A percentile compares a stretch with the other conserved stretches of the same genome.
Evolutionary conservation across 2,888 invertebrate genomes (phyloP).

Genomic region (Fabriciana adippe): DNA sequence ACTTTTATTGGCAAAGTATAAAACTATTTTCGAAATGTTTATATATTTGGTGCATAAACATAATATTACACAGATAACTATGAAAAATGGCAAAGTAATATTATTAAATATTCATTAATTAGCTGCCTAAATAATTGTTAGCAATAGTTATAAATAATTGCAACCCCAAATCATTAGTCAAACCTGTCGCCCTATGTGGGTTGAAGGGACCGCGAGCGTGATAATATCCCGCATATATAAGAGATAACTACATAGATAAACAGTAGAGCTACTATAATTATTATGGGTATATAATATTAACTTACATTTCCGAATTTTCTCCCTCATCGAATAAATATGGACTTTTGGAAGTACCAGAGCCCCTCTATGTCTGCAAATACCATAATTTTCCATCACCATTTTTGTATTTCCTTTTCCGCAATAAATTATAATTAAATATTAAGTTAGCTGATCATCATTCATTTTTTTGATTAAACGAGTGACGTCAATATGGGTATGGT

Average conservation of each 20-base stretch:
- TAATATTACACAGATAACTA: neutral
- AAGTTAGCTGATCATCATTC: too few species aligned
- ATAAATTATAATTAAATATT: too few species aligned
- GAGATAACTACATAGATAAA: conserved; percentile 5
- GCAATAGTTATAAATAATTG: conserved; percentile 5
- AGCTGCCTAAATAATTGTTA: neutral
- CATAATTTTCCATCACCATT: too few species aligned
- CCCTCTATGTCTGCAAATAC: too few species aligned
- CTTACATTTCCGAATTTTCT: neutral
- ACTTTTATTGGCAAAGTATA: neutral
- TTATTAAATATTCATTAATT: too few species aligned
- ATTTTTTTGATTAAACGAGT: too few species aligned
- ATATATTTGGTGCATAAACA: neutral
- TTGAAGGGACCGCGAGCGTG: conserved; percentile 7
- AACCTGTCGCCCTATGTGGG: conserved; percentile 9
- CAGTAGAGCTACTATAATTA: neutral
- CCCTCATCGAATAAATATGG: conserved; percentile 1
- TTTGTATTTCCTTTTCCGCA: too few species aligned
- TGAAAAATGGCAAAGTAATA: too few species aligned
- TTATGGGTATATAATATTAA: conserved; percentile 19
- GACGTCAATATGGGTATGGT: too few species aligned
- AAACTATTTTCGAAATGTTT: neutral
- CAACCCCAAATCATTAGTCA: conserved; percentile 10
- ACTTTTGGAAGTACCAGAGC: neutral
- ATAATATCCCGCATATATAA: conserved; percentile 2